Conservation (phyloP, 2,797 vertebrate genomes). For the Octomys mimax region DNA sequence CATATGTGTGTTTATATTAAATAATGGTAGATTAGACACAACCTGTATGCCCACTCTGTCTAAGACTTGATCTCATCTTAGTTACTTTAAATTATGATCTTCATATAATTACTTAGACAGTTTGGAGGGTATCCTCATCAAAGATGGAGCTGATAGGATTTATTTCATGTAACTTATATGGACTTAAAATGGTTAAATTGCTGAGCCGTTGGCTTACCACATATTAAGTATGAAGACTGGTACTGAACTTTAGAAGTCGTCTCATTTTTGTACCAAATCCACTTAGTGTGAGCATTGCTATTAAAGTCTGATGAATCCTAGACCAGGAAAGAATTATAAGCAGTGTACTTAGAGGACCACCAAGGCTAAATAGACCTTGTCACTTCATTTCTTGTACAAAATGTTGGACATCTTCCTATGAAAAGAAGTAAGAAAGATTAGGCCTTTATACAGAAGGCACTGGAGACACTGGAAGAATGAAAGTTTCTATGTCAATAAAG, state of each 20-base stretch:
- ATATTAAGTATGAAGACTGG: not conserved
- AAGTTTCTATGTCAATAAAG: not conserved
- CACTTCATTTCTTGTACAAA: not conserved
- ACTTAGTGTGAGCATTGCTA: not conserved
- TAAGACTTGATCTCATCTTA: not conserved
- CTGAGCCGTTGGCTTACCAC: not conserved
- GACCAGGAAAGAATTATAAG: not conserved
- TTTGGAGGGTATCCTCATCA: not conserved
- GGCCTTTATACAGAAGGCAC: not conserved
- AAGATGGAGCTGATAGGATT: not conserved
- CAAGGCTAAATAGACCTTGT: not conserved
- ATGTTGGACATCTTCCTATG: not conserved
- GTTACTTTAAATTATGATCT: not conserved
- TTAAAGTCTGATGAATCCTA: not conserved
- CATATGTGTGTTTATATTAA: not conserved
- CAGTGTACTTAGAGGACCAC: not conserved
- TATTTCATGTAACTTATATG: not conserved
- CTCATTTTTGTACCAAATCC: not conserved
- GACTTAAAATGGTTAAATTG: not conserved
- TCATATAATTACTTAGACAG: not conserved
- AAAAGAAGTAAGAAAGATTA: not conserved
- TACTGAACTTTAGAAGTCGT: not conserved
- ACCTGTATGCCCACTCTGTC: fast-evolving
- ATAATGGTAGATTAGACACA: not conserved
- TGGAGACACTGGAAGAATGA: not conserved